Evolutionary conservation across 2,888 invertebrate genomes (phyloP), one percentile per base, ranked within the genome.

Genomic region (Hyppa rectilinea): DNA sequence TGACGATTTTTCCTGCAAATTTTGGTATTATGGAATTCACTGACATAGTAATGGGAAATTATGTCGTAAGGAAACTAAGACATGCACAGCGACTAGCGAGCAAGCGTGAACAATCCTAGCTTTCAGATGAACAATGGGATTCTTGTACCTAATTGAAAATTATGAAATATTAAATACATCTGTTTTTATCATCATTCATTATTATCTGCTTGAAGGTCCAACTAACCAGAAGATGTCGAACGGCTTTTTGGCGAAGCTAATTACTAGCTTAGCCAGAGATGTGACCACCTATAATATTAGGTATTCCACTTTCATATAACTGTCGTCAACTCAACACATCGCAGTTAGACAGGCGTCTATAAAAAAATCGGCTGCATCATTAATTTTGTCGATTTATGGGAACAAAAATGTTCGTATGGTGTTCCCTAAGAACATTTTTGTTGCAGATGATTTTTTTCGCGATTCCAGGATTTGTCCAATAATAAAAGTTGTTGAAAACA

Each of bases 1-100:
- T 98, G 98, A 36, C 98, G 96, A 92, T 98, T 98, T 92, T 97
- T 97, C 67, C 98, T 98, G 95, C 6, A 96, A 96, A 45, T 65
- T 50, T 40, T 31, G 36, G 17, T 23, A 56, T 55, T 23, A 38
- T 36, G 4, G n/a, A n/a, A n/a, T 45, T 45, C 10, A n/a, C n/a
- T 45, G 2, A 7, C 20, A 43, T 45, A 10, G 10, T 23, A 23
- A 23, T 12, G n/a, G 23, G 47, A 47, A 47, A 23, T 47, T 23
- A 47, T 10, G 10, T 45, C 10, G n/a, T 10, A n/a, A 10, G 2
- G 23, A 23, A 47, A 23, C 47, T 47, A 12, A 5, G 47, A 23
- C 47, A 47, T 47, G 5, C 23, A 23, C 26, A 49, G 47, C 6
- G 26, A 14, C 10, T 14, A 49, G 47, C 6, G 26, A 14, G 0